Conservation (phyloP, 1,140 invertebrate genomes). For the Colletes latitarsis region DNA sequence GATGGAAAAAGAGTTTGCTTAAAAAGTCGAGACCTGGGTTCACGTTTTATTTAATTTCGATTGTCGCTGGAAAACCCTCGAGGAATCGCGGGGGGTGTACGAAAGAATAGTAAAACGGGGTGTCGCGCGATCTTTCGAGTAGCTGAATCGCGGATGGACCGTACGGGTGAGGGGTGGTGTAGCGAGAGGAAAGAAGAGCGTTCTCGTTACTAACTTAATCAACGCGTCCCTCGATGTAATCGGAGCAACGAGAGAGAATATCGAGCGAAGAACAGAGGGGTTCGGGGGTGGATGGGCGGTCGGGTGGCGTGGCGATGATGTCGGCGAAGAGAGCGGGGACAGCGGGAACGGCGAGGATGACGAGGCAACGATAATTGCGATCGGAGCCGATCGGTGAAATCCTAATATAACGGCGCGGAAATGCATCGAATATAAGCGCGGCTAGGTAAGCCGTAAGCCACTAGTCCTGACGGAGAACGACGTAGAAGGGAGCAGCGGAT, state of each 20-base stretch:
- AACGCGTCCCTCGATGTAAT: conserved; percentile 27
- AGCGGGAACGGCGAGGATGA: conserved; percentile 35
- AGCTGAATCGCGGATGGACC: neutral
- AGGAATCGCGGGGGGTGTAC: no score
- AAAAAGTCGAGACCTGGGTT: no score
- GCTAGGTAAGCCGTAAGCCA: conserved; percentile 64
- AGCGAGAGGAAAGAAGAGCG: neutral
- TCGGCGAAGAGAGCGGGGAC: conserved; percentile 19
- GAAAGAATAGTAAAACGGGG: no score
- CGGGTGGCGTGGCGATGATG: conserved; percentile 6
- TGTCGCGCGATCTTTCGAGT: no score
- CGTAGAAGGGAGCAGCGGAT: conserved; percentile 39
- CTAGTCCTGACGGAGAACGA: conserved; percentile 56
- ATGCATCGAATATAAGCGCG: conserved; percentile 64
- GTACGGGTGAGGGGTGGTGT: no score
- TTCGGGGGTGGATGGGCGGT: neutral
- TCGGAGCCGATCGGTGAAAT: conserved; percentile 71
- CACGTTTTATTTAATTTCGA: no score
- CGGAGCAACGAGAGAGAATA: conserved; percentile 53
- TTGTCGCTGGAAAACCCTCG: no score
- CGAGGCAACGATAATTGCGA: conserved; percentile 64
- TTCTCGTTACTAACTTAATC: conserved; percentile 37
- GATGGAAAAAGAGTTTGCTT: no score
- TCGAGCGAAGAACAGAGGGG: conserved; percentile 45
- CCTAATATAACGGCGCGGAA: conserved; percentile 74